Conservation (phyloP, 2,797 vertebrate species). For the Danio kyathit region DNA sequence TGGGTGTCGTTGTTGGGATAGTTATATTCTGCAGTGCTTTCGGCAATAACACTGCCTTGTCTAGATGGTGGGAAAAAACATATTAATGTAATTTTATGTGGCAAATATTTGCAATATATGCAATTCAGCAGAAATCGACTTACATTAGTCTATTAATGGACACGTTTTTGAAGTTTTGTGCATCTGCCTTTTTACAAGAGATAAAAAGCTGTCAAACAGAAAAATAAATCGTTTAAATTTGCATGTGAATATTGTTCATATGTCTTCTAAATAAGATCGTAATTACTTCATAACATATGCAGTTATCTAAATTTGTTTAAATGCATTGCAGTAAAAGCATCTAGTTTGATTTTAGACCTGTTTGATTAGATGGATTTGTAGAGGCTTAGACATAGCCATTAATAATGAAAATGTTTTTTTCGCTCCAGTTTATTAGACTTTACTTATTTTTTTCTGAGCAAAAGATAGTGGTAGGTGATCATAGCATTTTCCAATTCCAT, state of each 20-base stretch:
- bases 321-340: background rate
- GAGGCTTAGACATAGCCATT: no score
- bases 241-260: no score
- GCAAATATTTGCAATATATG: background rate
- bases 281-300: background rate
- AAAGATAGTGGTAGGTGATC: no score
- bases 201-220: conserved; percentile 65
- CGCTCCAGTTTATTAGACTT: no score
- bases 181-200: conserved; percentile 68
- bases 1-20: conserved; percentile 73
- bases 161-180: conserved; percentile 62
- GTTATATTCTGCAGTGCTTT: conserved; percentile 66
- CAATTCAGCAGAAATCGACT: conserved; percentile 41
- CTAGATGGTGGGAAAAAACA: conserved; percentile 46
- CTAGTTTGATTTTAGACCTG: background rate
- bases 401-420: no score
- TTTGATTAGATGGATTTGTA: no score
- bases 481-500: no score
- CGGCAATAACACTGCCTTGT: conserved; percentile 67
- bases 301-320: background rate
- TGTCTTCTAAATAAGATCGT: background rate
- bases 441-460: background rate
- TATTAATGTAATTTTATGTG: background rate
- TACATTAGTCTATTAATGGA: conserved; percentile 66
- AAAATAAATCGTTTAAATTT: no score